These are phyloP conservation scores for Pararge aegeria DNA, from an alignment of 1,140 invertebrate species.

Conservation along the genomic window DNA sequence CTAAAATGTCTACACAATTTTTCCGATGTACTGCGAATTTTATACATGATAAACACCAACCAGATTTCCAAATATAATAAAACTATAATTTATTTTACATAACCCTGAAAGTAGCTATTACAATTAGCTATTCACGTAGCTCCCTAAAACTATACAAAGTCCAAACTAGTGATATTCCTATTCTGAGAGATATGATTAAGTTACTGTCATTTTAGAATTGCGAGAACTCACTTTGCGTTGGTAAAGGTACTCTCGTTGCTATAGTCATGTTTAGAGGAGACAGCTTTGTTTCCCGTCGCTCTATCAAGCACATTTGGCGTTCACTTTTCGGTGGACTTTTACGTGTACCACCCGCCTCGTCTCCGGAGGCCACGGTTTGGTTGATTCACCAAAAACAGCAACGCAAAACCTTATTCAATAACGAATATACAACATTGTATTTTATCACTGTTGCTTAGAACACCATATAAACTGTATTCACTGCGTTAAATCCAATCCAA, in stretches of 20 bases:
- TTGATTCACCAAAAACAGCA: conserved; percentile 19
- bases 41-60: too few species aligned
- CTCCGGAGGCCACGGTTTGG: conserved; percentile 56
- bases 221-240: conserved; percentile 57
- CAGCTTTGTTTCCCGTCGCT: conserved; percentile 46
- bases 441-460: not conserved
- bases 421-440: not conserved
- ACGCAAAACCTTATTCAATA: not conserved
- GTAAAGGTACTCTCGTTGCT: conserved; percentile 49
- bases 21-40: too few species aligned
- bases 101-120: too few species aligned
- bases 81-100: too few species aligned
- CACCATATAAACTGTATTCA: not conserved
- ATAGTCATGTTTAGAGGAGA: conserved; percentile 66
- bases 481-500: not conserved
- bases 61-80: too few species aligned
- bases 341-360: conserved; percentile 44
- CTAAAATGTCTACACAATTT: too few species aligned
- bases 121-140: too few species aligned
- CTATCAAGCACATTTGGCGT: conserved; percentile 61
- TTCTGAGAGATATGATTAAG: too few species aligned
- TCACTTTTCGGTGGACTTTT: conserved; percentile 43
- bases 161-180: too few species aligned
- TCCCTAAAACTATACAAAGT: too few species aligned
- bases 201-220: too few species aligned